phyloP scores from a whole-genome alignment of 2,888 invertebrate genomes.

The Drosophila lutescens region DNA sequence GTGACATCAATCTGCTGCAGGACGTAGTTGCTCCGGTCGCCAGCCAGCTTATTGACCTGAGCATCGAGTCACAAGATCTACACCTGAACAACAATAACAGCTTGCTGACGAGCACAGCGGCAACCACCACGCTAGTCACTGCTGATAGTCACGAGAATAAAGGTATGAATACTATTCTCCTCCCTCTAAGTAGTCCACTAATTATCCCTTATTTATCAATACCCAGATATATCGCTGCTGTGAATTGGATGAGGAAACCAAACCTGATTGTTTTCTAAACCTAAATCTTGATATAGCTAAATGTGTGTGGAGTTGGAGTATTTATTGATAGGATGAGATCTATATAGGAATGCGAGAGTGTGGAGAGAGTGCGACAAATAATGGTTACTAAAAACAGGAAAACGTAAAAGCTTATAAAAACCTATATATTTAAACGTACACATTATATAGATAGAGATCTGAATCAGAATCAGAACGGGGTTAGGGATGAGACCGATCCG shows the following conservation, averaged over 20 bases:
- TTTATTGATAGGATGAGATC: slow-evolving; percentile 73
- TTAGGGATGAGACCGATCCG: slow-evolving; percentile 15
- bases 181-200: background rate
- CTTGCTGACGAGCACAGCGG: slow-evolving; percentile 83
- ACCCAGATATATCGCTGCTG: slow-evolving; percentile 83
- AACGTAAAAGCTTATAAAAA: slow-evolving; percentile 72
- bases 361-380: slow-evolving; percentile 67
- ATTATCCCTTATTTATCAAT: background rate
- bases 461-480: slow-evolving; percentile 46
- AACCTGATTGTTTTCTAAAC: slow-evolving; percentile 71
- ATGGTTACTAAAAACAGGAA: slow-evolving; percentile 80
- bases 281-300: slow-evolving; percentile 76
- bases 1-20: slow-evolving; percentile 83
- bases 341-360: slow-evolving; percentile 46
- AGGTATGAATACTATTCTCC: slow-evolving; percentile 65
- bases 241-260: slow-evolving; percentile 81
- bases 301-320: slow-evolving; percentile 77
- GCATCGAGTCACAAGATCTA: slow-evolving; percentile 84
- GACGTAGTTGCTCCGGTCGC: slow-evolving; percentile 80
- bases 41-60: slow-evolving; percentile 84
- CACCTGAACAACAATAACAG: slow-evolving; percentile 83
- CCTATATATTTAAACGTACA: slow-evolving; percentile 66
- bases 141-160: slow-evolving; percentile 85
- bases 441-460: slow-evolving; percentile 44
- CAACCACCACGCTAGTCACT: slow-evolving; percentile 84